Percentiles rank a stretch among this genome's conserved stretches.
Conservation (phyloP, 2,113 vertebrate genomes). For the Zosterops pallidus region DNA sequence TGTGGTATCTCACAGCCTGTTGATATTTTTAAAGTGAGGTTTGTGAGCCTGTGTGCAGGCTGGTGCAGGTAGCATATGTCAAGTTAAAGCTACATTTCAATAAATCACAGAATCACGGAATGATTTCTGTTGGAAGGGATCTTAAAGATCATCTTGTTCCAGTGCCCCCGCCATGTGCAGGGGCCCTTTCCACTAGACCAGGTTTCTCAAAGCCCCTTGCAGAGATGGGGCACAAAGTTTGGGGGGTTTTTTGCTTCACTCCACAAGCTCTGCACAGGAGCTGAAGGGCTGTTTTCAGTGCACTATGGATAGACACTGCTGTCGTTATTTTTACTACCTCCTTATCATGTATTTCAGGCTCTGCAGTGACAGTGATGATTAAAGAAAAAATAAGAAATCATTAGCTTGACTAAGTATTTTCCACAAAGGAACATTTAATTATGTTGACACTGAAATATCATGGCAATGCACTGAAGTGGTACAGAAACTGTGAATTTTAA, state of each 20-base stretch:
- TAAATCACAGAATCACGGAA: not conserved
- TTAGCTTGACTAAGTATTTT: not conserved
- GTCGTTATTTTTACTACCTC: not conserved
- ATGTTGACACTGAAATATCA: not conserved
- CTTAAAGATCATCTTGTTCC: not conserved
- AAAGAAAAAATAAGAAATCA: not conserved
- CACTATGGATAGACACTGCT: not conserved
- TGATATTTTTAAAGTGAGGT: not conserved
- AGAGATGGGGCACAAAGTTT: not conserved
- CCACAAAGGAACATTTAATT: not conserved
- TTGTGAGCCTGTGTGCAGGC: not conserved
- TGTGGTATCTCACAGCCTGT: not conserved
- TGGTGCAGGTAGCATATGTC: not conserved
- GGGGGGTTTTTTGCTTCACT: not conserved
- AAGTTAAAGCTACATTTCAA: not conserved
- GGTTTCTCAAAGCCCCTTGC: not conserved
- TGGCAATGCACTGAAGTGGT: not conserved
- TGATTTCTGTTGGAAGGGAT: not conserved
- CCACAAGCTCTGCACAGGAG: not conserved
- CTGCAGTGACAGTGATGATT: not conserved
- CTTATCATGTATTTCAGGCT: not conserved
- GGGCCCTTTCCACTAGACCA: not conserved
- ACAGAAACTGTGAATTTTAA: not conserved
- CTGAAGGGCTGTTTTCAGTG: not conserved
- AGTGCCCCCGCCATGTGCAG: accelerated